Conservation (phyloP, 2,797 vertebrate species). For the Phyllotis vaccarum region DNA sequence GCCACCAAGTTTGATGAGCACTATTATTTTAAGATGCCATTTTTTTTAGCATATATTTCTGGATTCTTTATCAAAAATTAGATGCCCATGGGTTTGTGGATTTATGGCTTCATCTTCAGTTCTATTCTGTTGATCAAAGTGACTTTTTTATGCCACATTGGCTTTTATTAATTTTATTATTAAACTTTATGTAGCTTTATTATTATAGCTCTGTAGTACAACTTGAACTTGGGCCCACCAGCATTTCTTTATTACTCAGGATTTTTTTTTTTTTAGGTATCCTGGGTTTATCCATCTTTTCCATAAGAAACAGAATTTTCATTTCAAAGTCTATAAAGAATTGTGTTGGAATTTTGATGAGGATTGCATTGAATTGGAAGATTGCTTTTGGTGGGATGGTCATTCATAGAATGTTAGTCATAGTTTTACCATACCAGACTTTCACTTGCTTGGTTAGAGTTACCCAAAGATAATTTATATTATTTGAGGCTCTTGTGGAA, state of each 20-base stretch:
- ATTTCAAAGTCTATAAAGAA: background rate
- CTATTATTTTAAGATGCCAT: background rate
- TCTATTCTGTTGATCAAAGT: background rate
- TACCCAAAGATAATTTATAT: background rate
- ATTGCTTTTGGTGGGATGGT: background rate
- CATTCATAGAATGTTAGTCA: background rate
- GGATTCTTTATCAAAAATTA: background rate
- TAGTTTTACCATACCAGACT: background rate
- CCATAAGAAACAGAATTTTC: background rate
- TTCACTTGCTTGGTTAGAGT: background rate
- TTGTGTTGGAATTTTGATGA: background rate
- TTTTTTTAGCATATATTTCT: background rate
- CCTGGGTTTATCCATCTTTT: background rate
- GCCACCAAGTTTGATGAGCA: background rate
- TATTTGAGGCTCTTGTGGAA: background rate
- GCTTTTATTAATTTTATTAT: background rate
- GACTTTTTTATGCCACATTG: background rate
- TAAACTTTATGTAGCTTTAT: background rate
- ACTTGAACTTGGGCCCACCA: background rate
- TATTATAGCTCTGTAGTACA: background rate
- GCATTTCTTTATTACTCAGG: background rate
- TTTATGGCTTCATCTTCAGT: background rate
- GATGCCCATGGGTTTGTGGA: no score
- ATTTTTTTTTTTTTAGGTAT: background rate
- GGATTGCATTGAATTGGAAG: background rate